Conservation (phyloP, 2,113 vertebrate genomes). For the Muntiacus reevesi region DNA sequence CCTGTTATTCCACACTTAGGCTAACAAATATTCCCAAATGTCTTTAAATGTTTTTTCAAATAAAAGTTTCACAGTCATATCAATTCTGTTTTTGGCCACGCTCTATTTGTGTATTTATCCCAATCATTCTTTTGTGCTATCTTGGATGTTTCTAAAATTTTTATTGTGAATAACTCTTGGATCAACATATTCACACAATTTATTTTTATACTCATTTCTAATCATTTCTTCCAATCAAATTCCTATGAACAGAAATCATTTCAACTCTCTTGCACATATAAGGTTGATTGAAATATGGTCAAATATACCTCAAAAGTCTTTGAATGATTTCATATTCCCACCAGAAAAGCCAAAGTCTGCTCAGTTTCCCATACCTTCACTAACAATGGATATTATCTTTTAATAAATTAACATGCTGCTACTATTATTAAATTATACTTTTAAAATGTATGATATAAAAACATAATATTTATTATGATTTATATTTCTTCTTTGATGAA, state of each 20-base stretch:
- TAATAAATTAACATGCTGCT: not conserved
- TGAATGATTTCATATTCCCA: not conserved
- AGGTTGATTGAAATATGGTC: not conserved
- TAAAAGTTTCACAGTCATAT: not conserved
- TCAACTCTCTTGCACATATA: not conserved
- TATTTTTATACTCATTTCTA: not conserved
- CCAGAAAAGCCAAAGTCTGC: not conserved
- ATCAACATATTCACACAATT: not conserved
- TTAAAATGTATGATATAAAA: not conserved
- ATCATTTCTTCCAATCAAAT: not conserved
- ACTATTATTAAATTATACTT: not conserved
- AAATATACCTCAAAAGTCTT: not conserved
- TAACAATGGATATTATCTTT: not conserved
- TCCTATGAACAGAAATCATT: not conserved
- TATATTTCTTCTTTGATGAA: not conserved
- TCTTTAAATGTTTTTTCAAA: not conserved
- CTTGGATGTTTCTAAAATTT: not conserved
- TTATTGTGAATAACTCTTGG: not conserved
- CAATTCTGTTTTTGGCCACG: not conserved
- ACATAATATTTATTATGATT: not conserved
- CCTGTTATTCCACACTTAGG: not conserved
- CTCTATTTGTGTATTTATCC: not conserved
- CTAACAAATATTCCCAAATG: not conserved
- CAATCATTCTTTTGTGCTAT: not conserved
- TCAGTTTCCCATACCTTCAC: not conserved